Evolutionary conservation across 2,113 vertebrate genomes (phyloP), one percentile per base, ranked within the genome.

Genomic region (Actenoides hombroni): DNA sequence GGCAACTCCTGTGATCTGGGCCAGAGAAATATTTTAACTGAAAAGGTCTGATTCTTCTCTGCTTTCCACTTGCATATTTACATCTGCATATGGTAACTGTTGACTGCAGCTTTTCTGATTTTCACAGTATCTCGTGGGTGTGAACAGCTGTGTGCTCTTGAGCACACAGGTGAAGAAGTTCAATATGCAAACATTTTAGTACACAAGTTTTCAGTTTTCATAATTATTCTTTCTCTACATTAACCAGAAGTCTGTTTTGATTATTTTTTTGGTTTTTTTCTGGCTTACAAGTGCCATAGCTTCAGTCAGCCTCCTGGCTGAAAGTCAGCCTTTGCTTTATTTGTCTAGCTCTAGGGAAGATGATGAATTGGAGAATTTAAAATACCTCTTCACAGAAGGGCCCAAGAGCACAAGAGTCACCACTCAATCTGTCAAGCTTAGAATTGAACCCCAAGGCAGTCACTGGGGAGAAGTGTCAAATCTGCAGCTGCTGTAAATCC

Each of bases 331-430:
- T 78, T 88, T 31, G 17, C 17, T 4, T 53, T 86, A 71, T 76
- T 82, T 59, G 18, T 76, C 54, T 86, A 61, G 60, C 77, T 86
- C n/a, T 70, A 78, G 60, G 80, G 73, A 90, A 81, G 48, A 88
- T 49, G 85, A 86, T 53, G 29, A 90, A 86, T 83, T 79, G 54
- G 25, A 87, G 28, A 90, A 83, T 86, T 93, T 94, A 60, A 96
- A 94, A 88, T 75, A 63, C 42, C 59, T 88, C 71, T 95, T 83
- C 37, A 54, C 37, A 74, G 51, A 93, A 71, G 31, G 14, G 31
- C 73, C n/a, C 88, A 90, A 67, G 65, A 89, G 74, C 26, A 59
- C 26, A 67, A 40, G 29, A 88, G 68, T 90, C 88, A 95, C 83
- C 65, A 88, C 44, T 83, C 69, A 59, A 56, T 77, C 75, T 90